Conservation (phyloP, 2,113 vertebrate species). For the Alosa alosa region DNA sequence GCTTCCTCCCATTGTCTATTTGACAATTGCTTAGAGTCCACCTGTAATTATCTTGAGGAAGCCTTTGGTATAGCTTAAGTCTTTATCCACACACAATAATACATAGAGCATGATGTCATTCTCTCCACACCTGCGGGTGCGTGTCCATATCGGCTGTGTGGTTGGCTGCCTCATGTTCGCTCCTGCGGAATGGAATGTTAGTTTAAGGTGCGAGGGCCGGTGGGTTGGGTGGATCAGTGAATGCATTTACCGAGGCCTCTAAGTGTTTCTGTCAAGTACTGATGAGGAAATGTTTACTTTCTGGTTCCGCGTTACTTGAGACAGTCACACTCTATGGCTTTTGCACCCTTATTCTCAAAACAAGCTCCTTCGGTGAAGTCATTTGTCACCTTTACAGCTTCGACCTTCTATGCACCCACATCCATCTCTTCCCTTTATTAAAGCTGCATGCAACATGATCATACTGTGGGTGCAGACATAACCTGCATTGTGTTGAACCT, state of each 20-base stretch:
- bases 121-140: slow-evolving; percentile 39
- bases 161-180: slow-evolving; percentile 20
- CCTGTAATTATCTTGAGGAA: not conserved
- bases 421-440: not conserved
- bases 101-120: slow-evolving; percentile 25
- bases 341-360: slow-evolving; percentile 10
- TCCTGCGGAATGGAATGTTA: slow-evolving; percentile 43
- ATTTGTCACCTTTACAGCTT: not conserved
- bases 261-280: slow-evolving; percentile 22
- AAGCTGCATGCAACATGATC: not conserved
- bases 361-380: not conserved
- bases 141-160: slow-evolving; percentile 24
- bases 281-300: slow-evolving; percentile 63
- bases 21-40: not conserved
- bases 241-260: not conserved
- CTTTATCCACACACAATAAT: slow-evolving; percentile 1
- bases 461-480: not conserved
- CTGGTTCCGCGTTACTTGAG: not conserved
- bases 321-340: not conserved
- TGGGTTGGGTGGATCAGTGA: not conserved
- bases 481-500: too few species aligned
- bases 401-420: not conserved
- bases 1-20: not conserved
- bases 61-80: not conserved
- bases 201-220: slow-evolving; percentile 19